Conservation (phyloP, 2,113 vertebrate genomes). For the Pseudonaja textilis region DNA sequence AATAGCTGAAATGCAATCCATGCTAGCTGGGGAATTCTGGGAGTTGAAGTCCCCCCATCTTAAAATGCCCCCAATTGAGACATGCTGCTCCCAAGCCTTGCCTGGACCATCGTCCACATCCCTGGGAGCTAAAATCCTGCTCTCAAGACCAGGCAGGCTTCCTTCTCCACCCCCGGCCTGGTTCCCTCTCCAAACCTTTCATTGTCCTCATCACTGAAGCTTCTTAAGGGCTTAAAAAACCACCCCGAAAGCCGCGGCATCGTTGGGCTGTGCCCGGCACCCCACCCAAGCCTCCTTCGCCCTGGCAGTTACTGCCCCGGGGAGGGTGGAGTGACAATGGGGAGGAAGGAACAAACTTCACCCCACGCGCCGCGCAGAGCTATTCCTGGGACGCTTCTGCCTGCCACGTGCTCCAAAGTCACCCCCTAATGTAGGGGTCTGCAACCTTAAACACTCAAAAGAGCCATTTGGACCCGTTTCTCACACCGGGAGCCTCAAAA, state of each 20-base stretch:
- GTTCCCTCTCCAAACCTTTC: neutral
- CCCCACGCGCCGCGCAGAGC: neutral
- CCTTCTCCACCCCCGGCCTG: neutral
- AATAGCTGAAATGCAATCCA: too few species aligned
- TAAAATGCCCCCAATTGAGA: neutral
- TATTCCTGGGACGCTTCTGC: neutral
- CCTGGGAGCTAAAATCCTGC: neutral
- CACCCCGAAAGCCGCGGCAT: neutral
- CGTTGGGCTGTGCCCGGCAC: neutral
- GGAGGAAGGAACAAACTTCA: neutral
- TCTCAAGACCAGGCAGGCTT: neutral
- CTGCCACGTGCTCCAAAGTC: neutral
- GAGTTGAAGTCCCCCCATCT: too few species aligned
- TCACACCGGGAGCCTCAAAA: too few species aligned
- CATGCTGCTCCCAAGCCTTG: neutral
- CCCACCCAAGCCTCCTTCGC: neutral
- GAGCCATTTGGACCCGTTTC: too few species aligned
- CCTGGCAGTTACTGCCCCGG: neutral
- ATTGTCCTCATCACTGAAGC: neutral
- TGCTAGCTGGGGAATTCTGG: too few species aligned
- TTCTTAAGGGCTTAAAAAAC: constrained; percentile 4
- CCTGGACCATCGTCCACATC: neutral
- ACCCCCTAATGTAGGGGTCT: too few species aligned
- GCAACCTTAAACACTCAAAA: too few species aligned
- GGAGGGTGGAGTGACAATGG: too few species aligned